Evolutionary conservation across 2,888 invertebrate genomes (phyloP).

Genomic region (Rhodophaea formosa): DNA sequence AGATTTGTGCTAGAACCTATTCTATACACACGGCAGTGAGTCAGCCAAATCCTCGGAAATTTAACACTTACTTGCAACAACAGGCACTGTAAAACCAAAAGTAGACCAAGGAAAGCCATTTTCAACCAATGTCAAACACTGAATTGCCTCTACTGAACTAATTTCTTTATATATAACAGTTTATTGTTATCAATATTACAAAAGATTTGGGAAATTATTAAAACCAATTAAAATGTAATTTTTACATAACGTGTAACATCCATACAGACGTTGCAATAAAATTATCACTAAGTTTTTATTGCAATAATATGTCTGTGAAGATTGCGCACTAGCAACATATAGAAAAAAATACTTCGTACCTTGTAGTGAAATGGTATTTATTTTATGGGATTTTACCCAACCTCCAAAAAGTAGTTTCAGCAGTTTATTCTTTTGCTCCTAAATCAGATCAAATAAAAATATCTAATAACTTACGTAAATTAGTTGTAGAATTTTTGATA

Average conservation of each 20-base stretch:
- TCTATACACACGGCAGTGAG: too few relatives aligned
- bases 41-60: too few relatives aligned
- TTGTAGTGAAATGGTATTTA: too few relatives aligned
- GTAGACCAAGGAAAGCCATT: slow-evolving; percentile 37
- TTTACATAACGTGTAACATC: not conserved
- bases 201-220: not conserved
- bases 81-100: slow-evolving; percentile 32
- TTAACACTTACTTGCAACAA: slow-evolving; percentile 19
- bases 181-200: slow-evolving; percentile 1
- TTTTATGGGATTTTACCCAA: too few relatives aligned
- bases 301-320: not conserved
- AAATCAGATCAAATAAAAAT: too few relatives aligned
- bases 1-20: too few relatives aligned
- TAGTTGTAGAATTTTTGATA: too few relatives aligned
- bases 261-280: not conserved
- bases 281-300: slow-evolving; percentile 2
- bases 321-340: not conserved
- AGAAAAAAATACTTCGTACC: too few relatives aligned
- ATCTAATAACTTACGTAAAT: too few relatives aligned
- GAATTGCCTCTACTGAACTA: slow-evolving; percentile 3
- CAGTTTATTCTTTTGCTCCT: too few relatives aligned
- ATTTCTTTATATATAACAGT: slow-evolving; percentile 17
- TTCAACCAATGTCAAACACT: slow-evolving; percentile 3
- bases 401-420: too few relatives aligned
- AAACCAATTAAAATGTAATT: not conserved